Percentiles rank a stretch among this genome's conserved stretches.
phyloP scores from a whole-genome alignment of 2,888 invertebrate species.

The Lasioglossum vierecki region DNA sequence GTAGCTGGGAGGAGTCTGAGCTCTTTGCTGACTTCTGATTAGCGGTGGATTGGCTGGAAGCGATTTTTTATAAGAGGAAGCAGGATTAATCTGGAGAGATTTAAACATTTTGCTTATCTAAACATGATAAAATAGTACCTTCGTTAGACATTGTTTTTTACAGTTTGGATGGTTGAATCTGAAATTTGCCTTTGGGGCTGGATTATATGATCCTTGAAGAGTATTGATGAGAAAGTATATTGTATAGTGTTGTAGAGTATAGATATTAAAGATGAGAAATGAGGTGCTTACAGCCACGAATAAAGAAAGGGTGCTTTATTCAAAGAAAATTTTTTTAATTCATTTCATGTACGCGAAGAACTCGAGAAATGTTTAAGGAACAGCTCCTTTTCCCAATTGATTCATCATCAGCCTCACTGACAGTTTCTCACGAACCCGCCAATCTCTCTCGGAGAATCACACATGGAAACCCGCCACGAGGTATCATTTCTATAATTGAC shows the following conservation, averaged over 20 bases:
- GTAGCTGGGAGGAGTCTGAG: neutral
- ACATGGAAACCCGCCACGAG: neutral
- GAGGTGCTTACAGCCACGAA: no score
- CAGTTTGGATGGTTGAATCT: neutral
- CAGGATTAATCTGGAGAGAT: neutral
- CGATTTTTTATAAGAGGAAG: neutral
- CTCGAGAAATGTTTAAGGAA: neutral
- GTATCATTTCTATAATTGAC: constrained; percentile 1
- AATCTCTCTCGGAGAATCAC: constrained; percentile 5
- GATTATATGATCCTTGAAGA: neutral
- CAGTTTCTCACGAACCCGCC: neutral
- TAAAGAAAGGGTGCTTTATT: no score
- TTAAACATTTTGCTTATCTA: no score
- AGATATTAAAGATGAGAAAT: neutral
- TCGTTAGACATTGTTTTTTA: neutral
- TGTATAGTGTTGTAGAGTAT: no score
- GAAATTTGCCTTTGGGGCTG: neutral
- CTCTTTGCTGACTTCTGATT: neutral
- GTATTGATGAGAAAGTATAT: no score
- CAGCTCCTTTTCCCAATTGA: neutral
- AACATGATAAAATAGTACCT: neutral
- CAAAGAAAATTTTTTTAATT: no score
- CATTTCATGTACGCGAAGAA: neutral
- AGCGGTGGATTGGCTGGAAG: neutral
- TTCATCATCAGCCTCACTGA: neutral